Conservation (phyloP, 2,888 invertebrate species). For the Apocheima hispidaria region DNA sequence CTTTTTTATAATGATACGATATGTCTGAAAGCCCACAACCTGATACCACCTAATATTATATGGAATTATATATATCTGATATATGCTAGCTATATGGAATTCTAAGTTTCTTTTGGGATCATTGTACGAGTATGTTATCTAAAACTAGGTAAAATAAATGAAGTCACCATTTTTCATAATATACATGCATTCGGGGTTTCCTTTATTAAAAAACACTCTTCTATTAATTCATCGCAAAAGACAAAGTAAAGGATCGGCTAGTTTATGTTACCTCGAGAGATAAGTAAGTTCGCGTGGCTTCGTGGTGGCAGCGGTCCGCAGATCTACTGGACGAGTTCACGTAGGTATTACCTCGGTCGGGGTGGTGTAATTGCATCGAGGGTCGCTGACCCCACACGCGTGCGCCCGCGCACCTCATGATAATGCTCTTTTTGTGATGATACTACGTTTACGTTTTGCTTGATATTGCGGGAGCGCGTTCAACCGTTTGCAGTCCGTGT, state of each 20-base stretch:
- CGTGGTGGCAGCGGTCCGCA: neutral
- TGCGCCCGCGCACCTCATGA: slow-evolving; percentile 36
- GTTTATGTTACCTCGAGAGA: neutral
- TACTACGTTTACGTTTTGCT: slow-evolving; percentile 12
- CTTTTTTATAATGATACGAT: neutral
- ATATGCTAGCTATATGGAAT: neutral
- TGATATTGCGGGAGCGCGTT: slow-evolving; percentile 15
- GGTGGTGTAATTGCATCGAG: slow-evolving; percentile 30
- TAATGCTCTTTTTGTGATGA: slow-evolving; percentile 26
- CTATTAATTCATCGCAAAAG: neutral
- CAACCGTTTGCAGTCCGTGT: slow-evolving; percentile 16
- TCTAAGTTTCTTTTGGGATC: neutral
- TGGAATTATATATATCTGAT: too few relatives aligned
- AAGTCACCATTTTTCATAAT: too few relatives aligned
- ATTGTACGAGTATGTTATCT: neutral
- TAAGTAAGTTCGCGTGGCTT: slow-evolving; percentile 4
- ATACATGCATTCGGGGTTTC: too few relatives aligned
- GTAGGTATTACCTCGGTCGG: slow-evolving; percentile 12
- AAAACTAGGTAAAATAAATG: too few relatives aligned
- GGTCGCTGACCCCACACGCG: slow-evolving; percentile 38
- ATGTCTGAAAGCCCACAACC: too few relatives aligned
- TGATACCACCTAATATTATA: too few relatives aligned
- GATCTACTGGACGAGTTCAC: slow-evolving; percentile 8
- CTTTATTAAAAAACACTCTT: too few relatives aligned
- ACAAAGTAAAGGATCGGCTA: neutral